Percentiles rank a stretch among this genome's conserved stretches.
These are phyloP conservation scores for Lipotes vexillifer DNA, from an alignment of 2,113 vertebrate species.

Conservation along the genomic window DNA sequence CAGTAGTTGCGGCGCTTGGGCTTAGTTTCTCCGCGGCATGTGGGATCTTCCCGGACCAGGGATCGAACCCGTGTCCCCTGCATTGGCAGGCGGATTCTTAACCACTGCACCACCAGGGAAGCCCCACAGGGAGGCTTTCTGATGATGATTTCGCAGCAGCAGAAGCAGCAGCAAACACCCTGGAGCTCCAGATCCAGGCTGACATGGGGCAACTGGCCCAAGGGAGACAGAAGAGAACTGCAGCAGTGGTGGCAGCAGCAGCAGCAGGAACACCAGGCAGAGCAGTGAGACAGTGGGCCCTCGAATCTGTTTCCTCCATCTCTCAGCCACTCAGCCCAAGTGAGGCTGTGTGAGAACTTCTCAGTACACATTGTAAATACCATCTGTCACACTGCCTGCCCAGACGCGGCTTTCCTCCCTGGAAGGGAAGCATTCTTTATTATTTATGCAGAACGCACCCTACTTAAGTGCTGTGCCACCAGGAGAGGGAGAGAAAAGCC, in stretches of 20 bases:
- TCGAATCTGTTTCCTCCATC: background rate
- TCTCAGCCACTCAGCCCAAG: slow-evolving; percentile 18
- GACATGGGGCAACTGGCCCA: background rate
- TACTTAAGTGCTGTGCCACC: slow-evolving; percentile 19
- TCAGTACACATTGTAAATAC: slow-evolving; percentile 68
- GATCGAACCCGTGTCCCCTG: too few relatives aligned
- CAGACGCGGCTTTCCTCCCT: slow-evolving; percentile 54
- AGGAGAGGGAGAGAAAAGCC: slow-evolving; percentile 26
- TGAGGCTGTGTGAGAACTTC: slow-evolving; percentile 52
- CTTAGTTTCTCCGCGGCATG: too few relatives aligned
- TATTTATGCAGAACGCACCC: slow-evolving; percentile 58
- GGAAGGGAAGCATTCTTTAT: slow-evolving; percentile 43
- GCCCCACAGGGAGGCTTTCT: background rate
- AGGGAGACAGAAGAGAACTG: background rate
- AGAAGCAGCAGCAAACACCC: background rate
- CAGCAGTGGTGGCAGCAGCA: background rate
- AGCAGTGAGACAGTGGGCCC: slow-evolving; percentile 45
- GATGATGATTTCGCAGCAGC: background rate
- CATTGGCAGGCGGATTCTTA: too few relatives aligned
- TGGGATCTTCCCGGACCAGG: too few relatives aligned
- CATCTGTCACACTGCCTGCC: slow-evolving; percentile 71
- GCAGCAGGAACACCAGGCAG: background rate
- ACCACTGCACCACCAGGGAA: too few relatives aligned
- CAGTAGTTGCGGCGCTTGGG: too few relatives aligned
- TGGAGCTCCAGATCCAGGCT: background rate